A percentile compares a stretch with the other conserved stretches of the same genome.
phyloP scores from a whole-genome alignment of 1,140 invertebrate genomes.

The Drosophila busckii region DNA sequence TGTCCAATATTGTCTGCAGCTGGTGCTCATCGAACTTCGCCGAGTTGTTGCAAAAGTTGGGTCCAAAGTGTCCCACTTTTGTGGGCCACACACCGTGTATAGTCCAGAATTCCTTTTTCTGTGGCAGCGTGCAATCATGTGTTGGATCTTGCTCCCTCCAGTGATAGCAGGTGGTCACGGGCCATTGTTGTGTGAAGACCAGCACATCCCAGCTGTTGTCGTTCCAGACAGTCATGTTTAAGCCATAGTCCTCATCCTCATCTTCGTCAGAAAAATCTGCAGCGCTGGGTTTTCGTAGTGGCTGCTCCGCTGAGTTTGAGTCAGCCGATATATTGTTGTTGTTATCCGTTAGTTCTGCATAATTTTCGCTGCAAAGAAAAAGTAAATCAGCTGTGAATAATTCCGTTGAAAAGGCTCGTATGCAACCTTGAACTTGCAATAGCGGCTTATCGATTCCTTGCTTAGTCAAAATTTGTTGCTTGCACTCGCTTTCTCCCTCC shows the following conservation, averaged over 20 bases:
- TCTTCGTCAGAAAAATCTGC: conserved; percentile 39
- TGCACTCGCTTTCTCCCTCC: too few species aligned
- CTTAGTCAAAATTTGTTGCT: too few species aligned
- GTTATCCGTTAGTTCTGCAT: too few species aligned
- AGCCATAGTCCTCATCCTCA: conserved; percentile 12
- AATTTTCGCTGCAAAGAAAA: conserved; percentile 12
- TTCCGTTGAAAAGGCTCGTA: conserved; percentile 4
- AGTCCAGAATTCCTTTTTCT: conserved; percentile 83
- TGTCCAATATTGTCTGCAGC: conserved; percentile 81
- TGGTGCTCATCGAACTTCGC: conserved; percentile 83
- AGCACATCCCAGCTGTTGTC: conserved; percentile 84
- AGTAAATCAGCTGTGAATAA: conserved; percentile 6
- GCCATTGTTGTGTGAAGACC: conserved; percentile 91
- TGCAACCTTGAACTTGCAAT: conserved; percentile 46
- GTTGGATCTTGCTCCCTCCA: conserved; percentile 83
- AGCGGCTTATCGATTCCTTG: too few species aligned
- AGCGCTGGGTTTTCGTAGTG: conserved; percentile 14
- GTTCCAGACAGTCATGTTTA: conserved; percentile 2
- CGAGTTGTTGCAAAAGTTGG: conserved; percentile 84
- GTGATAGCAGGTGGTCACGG: conserved; percentile 85
- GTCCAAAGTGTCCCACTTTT: conserved; percentile 83
- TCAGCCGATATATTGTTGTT: conserved; percentile 27
- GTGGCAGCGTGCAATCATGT: conserved; percentile 84
- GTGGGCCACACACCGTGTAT: conserved; percentile 92
- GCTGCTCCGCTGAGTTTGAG: conserved; percentile 24